phyloP scores from a whole-genome alignment of 2,797 vertebrate species.

The Lates japonicus region DNA sequence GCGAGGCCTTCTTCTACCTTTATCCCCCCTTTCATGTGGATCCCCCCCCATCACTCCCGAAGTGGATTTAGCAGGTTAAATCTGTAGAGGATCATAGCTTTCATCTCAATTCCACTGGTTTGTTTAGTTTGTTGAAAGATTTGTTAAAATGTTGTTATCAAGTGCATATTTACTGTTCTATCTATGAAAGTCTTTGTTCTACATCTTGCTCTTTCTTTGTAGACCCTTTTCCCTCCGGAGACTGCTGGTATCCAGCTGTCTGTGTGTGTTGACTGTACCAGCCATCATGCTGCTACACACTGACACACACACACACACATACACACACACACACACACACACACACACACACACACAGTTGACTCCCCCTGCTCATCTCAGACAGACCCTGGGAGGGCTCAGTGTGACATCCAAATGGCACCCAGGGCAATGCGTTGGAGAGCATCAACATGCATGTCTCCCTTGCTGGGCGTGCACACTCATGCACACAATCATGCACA shows the following conservation, averaged over 20 bases:
- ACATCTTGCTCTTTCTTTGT: slow-evolving; percentile 34
- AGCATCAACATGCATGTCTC: slow-evolving; percentile 51
- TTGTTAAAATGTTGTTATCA: slow-evolving; percentile 6
- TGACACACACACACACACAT: slow-evolving; percentile 13
- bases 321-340: slow-evolving; percentile 44
- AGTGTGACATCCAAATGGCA: slow-evolving; percentile 75
- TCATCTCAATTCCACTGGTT: slow-evolving; percentile 11
- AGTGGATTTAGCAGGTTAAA: slow-evolving; percentile 26
- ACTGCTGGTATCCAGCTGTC: slow-evolving; percentile 77
- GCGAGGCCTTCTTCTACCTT: slow-evolving; percentile 21
- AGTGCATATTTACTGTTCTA: slow-evolving; percentile 29
- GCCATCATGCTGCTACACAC: slow-evolving; percentile 68
- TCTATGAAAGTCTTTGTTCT: slow-evolving; percentile 58
- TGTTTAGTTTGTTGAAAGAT: slow-evolving; percentile 19
- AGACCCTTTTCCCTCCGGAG: slow-evolving; percentile 55
- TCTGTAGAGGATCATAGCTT: slow-evolving; percentile 9
- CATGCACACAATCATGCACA: not conserved
- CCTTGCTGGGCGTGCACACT: slow-evolving; percentile 23
- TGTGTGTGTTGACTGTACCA: slow-evolving; percentile 78
- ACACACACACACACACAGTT: slow-evolving; percentile 37
- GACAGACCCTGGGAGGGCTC: slow-evolving; percentile 69
- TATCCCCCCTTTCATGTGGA: slow-evolving; percentile 36
- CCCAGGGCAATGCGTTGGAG: slow-evolving; percentile 67
- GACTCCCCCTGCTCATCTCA: slow-evolving; percentile 54
- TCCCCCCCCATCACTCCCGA: not conserved